These are phyloP conservation scores for Zonotrichia leucophrys DNA, from an alignment of 2,113 vertebrate genomes.

Conservation along the genomic window DNA sequence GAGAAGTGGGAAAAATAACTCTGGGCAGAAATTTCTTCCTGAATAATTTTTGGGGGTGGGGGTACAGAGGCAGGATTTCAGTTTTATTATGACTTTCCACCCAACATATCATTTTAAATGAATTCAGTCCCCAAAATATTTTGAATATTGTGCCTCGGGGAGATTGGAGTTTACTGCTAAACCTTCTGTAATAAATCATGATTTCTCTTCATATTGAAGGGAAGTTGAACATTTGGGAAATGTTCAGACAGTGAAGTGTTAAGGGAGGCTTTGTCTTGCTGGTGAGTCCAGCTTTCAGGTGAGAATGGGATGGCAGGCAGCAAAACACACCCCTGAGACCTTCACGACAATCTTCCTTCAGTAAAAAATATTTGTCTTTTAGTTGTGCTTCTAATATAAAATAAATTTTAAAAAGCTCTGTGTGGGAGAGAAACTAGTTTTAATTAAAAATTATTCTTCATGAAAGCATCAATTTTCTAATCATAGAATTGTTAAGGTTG, in stretches of 20 bases:
- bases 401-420: background rate
- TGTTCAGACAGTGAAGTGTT: background rate
- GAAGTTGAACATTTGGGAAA: background rate
- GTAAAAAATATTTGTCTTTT: background rate
- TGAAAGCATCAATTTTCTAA: background rate
- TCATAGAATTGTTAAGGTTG: background rate
- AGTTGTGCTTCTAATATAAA: background rate
- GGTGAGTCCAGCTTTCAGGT: background rate
- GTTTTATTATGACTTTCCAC: background rate
- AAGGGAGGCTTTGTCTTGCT: background rate
- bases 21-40: constrained; percentile 1
- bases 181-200: background rate
- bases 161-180: background rate
- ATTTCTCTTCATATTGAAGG: background rate
- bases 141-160: background rate
- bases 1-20: constrained; percentile 21
- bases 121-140: background rate
- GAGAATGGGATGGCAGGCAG: background rate
- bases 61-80: background rate
- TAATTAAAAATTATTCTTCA: background rate
- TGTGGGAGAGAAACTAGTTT: background rate
- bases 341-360: background rate
- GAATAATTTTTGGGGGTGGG: background rate
- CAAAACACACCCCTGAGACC: background rate
- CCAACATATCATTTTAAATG: background rate